Base-by-base conservation (phyloP, 35 echinoderm and acorn worm genomes). In the Stichopus chloronotus region DNA sequence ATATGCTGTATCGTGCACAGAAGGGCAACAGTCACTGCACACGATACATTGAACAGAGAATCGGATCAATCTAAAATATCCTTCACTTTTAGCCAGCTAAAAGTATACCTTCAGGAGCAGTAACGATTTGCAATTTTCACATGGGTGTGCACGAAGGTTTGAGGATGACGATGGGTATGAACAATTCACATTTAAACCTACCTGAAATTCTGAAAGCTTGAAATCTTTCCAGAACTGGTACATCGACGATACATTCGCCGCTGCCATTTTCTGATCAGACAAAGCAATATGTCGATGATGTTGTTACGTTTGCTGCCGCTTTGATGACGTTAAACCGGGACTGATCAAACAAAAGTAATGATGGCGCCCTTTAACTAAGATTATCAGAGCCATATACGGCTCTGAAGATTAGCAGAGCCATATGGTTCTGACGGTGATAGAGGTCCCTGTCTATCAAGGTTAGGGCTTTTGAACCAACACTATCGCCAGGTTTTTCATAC, bases 221-320 rank as follows among this genome's bases (percentile, higher is more conserved):
- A 99, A 99, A 83, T 96, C 93, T 95, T 99, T 96, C 97, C 97
- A 99, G 93, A 96, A 99, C 94, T 99, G 95, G 88, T 92, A 95
- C 97, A 99, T 99, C 90, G 97, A 96, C 88, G 97, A 92, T 86
- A 99, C 85, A 96, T 99, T 96, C 65, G 95, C 92, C 92, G 97
- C 95, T 90, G 97, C 97, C 97, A 99, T 99, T 88, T 99, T 99
- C 76, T 77, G 90, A 91, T 91, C 90, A 56, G 58, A 91, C 90
- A 91, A 79, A 78, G 90, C 90, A 65, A 91, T 91, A 78, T 77
- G 90, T 77, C 90, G 55, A 79, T 89, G 82, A 89, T 52, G 87
- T 63, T 55, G 87, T 63, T 63, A 52, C 16, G 82, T 78, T 78
- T 43, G 0, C 30, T 43, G 30, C 22, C 22, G 69, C 69, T 14